These are phyloP conservation scores for Porites divaricata DNA, from an alignment of 92 coral and sea anemone genomes.

Conservation along the genomic window DNA sequence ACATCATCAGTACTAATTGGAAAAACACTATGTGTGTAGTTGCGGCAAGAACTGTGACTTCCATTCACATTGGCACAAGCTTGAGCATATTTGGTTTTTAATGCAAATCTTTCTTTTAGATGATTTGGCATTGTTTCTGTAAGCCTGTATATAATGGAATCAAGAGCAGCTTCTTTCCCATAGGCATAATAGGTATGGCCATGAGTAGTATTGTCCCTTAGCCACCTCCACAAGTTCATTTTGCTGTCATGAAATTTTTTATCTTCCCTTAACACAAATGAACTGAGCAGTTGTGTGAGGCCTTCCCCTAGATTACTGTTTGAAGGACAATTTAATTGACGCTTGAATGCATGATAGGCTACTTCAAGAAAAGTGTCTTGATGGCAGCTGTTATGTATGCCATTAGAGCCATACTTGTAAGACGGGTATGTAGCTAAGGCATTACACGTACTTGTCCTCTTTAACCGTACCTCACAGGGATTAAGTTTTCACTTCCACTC, in stretches of 20 bases:
- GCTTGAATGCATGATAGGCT: conserved; percentile 49
- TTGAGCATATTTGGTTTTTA: conserved; percentile 28
- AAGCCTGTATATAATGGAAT: conserved; percentile 35
- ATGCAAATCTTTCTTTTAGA: conserved; percentile 5
- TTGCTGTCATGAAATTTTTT: conserved; percentile 34
- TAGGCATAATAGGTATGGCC: conserved; percentile 43
- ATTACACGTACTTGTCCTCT: conserved; percentile 24
- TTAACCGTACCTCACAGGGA: conserved; percentile 39
- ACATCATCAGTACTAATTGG: no score
- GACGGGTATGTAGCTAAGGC: conserved; percentile 23
- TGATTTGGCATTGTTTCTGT: conserved; percentile 24
- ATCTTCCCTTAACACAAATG: conserved; percentile 39
- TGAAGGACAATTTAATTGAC: conserved; percentile 29
- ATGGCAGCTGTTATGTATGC: conserved; percentile 51
- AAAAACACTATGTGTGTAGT: no score
- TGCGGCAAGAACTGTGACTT: no score
- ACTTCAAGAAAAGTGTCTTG: conserved; percentile 61
- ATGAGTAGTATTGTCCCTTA: conserved; percentile 37
- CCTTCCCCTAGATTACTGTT: conserved; percentile 21
- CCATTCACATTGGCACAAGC: no score
- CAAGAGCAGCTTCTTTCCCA: conserved; percentile 53
- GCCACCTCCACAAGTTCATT: conserved; percentile 27
- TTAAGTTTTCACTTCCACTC: conserved; percentile 61
- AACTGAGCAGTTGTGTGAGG: conserved; percentile 21
- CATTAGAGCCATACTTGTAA: conserved; percentile 46